Percentiles rank a stretch among this genome's conserved stretches.
Evolutionary conservation across 1,140 invertebrate genomes (phyloP).

Genomic region (Bilobella aurantiaca): DNA sequence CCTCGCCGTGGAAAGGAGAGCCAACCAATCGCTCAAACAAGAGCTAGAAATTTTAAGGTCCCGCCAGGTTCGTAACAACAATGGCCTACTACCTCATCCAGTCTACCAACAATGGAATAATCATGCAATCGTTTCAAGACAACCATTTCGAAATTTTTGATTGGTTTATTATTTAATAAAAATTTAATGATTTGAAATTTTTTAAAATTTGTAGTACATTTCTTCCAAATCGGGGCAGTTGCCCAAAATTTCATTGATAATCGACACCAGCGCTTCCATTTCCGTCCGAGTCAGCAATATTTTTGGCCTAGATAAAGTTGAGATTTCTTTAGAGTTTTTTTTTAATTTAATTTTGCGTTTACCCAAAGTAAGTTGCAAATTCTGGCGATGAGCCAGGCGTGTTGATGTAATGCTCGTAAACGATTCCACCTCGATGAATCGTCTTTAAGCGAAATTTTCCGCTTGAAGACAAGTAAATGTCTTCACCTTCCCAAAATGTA

Average conservation of each 20-base stretch:
- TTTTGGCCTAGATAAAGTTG: neutral
- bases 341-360: neutral
- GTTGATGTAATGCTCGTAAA: neutral
- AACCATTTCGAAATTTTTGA: too few relatives aligned
- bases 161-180: too few relatives aligned
- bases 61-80: too few relatives aligned
- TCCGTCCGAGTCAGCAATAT: neutral
- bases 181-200: too few relatives aligned
- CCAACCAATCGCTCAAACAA: too few relatives aligned
- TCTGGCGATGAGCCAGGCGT: neutral
- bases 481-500: neutral
- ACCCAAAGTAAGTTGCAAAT: neutral
- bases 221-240: neutral
- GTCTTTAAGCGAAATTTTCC: neutral
- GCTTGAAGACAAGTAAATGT: neutral
- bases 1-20: too few relatives aligned
- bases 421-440: neutral
- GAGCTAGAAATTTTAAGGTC: too few relatives aligned
- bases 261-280: neutral
- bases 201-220: too few relatives aligned
- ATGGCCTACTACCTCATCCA: too few relatives aligned
- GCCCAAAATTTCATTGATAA: neutral
- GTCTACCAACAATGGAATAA: too few relatives aligned
- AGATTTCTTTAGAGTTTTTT: neutral
- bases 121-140: too few relatives aligned